phyloP scores from a whole-genome alignment of 2,888 invertebrate genomes.

The Andricus curvator region DNA sequence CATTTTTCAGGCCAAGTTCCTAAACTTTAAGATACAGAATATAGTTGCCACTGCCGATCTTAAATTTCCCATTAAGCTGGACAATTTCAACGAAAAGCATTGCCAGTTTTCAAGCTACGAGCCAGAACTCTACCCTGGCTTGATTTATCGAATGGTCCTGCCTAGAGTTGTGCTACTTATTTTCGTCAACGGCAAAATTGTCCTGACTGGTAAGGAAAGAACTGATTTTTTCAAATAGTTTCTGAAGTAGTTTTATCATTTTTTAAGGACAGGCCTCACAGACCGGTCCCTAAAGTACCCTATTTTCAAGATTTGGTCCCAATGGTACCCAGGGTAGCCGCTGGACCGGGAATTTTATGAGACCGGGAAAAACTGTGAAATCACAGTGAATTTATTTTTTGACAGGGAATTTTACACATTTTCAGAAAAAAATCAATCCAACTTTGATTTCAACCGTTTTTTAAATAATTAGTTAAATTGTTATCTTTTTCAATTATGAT shows the following conservation, averaged over 20 bases:
- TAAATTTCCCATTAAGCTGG: conserved; percentile 87
- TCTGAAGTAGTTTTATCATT: conserved; percentile 9
- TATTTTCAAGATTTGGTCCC: no score
- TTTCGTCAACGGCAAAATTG: conserved; percentile 99
- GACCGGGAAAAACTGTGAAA: no score
- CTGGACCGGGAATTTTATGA: no score
- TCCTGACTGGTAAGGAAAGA: conserved; percentile 86
- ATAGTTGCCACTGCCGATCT: conserved; percentile 87
- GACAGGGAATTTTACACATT: no score
- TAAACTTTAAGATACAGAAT: conserved; percentile 86
- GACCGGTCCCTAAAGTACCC: no score
- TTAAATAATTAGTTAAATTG: no score
- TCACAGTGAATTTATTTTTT: no score
- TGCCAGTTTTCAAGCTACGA: conserved; percentile 94
- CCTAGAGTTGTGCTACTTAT: conserved; percentile 97
- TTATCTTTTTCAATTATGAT: no score
- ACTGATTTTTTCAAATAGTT: background rate
- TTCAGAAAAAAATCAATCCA: no score
- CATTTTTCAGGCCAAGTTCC: conserved; percentile 85
- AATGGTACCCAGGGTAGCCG: no score
- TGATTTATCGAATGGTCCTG: conserved; percentile 98
- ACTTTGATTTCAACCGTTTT: no score
- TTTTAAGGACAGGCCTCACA: background rate
- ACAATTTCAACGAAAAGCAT: conserved; percentile 87
- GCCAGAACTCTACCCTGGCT: conserved; percentile 98